Percentiles rank a stretch among this genome's conserved stretches.
These are phyloP conservation scores for Indri indri DNA, from an alignment of 2,113 vertebrate species.

Conservation along the genomic window DNA sequence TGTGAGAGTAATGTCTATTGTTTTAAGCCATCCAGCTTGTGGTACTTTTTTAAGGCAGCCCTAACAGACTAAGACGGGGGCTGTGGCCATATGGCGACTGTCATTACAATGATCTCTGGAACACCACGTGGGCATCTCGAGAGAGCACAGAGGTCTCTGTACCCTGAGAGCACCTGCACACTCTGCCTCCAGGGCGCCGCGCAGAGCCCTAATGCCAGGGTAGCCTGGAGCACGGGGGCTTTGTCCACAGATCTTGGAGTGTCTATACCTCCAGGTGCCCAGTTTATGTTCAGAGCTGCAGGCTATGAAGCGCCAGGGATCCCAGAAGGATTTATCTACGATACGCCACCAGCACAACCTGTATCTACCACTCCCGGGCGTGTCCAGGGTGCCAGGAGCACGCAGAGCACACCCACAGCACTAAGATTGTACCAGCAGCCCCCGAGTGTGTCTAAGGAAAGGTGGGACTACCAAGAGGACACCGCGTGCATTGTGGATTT, in stretches of 20 bases:
- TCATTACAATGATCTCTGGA: fast-evolving
- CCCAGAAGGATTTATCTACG: fast-evolving
- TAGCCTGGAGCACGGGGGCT: not conserved
- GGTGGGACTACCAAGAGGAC: not conserved
- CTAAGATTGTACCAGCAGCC: fast-evolving
- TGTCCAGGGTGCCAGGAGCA: not conserved
- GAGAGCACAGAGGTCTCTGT: not conserved
- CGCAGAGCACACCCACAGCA: not conserved
- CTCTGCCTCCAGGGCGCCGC: fast-evolving
- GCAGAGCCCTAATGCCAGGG: fast-evolving
- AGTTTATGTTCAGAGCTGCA: too few relatives aligned
- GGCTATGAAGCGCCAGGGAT: not conserved
- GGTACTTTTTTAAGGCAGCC: too few relatives aligned
- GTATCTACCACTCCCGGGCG: fast-evolving
- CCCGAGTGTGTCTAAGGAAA: fast-evolving
- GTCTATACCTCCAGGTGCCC: not conserved
- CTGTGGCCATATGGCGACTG: fast-evolving
- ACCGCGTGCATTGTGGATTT: fast-evolving
- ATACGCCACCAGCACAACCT: fast-evolving
- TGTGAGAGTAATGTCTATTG: too few relatives aligned
- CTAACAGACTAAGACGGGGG: fast-evolving
- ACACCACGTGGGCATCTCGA: fast-evolving
- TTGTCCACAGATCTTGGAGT: not conserved
- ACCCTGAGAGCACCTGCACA: fast-evolving
- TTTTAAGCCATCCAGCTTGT: not conserved